Conservation (phyloP, 2,888 invertebrate genomes). For the Cephus rjabovi region DNA sequence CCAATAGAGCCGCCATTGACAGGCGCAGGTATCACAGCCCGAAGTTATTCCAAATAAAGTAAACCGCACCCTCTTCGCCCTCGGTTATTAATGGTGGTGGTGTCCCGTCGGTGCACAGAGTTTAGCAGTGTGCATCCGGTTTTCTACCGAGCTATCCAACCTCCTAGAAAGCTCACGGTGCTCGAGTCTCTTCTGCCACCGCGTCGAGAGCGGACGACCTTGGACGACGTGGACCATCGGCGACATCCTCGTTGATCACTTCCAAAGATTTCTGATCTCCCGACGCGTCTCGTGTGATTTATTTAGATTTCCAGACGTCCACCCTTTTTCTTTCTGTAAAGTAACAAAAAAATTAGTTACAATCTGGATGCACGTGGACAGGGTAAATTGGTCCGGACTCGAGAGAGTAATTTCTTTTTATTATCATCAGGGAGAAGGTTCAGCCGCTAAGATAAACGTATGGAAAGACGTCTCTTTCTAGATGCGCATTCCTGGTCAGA, state of each 20-base stretch:
- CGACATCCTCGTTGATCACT: slow-evolving; percentile 12
- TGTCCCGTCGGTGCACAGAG: slow-evolving; percentile 36
- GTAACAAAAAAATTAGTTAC: not conserved
- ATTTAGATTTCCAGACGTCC: not conserved
- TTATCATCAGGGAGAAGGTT: not conserved
- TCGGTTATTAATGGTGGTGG: slow-evolving; percentile 50
- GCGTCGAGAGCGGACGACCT: slow-evolving; percentile 45
- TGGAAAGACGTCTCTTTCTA: slow-evolving; percentile 17
- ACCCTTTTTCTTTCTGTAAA: not conserved
- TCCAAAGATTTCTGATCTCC: not conserved
- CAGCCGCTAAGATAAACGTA: not conserved
- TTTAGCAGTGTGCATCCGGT: slow-evolving; percentile 51
- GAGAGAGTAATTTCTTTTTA: not conserved
- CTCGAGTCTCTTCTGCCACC: slow-evolving; percentile 32
- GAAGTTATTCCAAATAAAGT: slow-evolving; percentile 43
- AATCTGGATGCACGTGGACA: not conserved
- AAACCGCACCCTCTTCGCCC: slow-evolving; percentile 32
- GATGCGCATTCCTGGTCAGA: slow-evolving; percentile 44
- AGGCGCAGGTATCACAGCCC: slow-evolving; percentile 32
- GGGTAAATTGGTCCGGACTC: not conserved
- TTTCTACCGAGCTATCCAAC: slow-evolving; percentile 31
- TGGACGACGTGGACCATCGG: slow-evolving; percentile 21
- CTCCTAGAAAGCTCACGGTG: slow-evolving; percentile 40
- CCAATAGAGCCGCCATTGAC: slow-evolving; percentile 31
- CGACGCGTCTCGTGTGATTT: not conserved